Percentiles rank a stretch among this genome's conserved stretches.
Evolutionary conservation across 2,888 invertebrate species (phyloP).

Genomic region (Eugnorisma glareosa): DNA sequence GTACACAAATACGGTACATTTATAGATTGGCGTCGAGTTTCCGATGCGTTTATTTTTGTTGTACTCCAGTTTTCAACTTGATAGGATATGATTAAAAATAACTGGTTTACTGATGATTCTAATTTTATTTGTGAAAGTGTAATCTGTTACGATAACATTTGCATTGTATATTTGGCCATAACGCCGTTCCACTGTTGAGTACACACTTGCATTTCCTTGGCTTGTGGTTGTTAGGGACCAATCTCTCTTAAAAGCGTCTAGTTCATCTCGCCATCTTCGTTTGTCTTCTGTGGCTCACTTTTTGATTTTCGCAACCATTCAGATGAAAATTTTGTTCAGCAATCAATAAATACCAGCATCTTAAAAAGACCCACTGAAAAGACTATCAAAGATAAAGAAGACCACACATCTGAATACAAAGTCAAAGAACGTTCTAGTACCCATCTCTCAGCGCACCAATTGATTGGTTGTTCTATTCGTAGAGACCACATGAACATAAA

Average conservation of each 20-base stretch:
- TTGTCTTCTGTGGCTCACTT: neutral
- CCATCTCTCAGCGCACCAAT: slow-evolving; percentile 30
- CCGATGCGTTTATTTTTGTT: slow-evolving; percentile 46
- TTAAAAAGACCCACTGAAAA: neutral
- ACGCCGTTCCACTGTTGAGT: neutral
- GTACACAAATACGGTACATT: slow-evolving; percentile 42
- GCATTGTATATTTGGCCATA: neutral
- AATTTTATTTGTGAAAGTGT: neutral
- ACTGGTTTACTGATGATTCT: neutral
- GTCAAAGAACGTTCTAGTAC: slow-evolving; percentile 9
- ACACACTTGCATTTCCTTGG: neutral
- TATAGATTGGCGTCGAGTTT: slow-evolving; percentile 52
- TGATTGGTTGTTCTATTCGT: slow-evolving; percentile 46
- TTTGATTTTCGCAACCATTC: neutral
- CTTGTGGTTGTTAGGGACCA: neutral
- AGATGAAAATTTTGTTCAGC: neutral
- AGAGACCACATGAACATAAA: slow-evolving; percentile 43
- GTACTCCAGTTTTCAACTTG: slow-evolving; percentile 57
- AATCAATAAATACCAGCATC: neutral
- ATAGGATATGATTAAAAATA: slow-evolving; percentile 42
- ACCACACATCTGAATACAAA: slow-evolving; percentile 11
- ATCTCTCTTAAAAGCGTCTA: neutral
- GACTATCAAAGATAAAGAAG: neutral
- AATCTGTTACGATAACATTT: neutral
- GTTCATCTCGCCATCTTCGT: neutral